A percentile compares a stretch with the other conserved stretches of the same genome.
Conservation (phyloP, 2,888 invertebrate species). For the Poecilobothrus nobilitatus region DNA sequence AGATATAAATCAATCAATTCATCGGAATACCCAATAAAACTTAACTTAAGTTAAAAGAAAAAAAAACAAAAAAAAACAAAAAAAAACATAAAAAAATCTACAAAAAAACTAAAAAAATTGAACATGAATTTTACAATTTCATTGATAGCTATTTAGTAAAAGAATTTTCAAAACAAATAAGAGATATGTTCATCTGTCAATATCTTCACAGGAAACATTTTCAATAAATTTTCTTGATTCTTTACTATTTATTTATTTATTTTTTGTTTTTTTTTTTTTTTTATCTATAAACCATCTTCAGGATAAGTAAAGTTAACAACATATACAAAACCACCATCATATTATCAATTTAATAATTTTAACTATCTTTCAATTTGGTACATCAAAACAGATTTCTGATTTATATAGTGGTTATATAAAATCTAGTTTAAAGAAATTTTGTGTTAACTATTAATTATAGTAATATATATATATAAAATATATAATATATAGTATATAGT, state of each 20-base stretch:
- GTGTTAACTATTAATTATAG: too few species aligned
- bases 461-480: too few species aligned
- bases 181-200: constrained; percentile 11
- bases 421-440: too few species aligned
- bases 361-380: not conserved
- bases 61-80: too few species aligned
- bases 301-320: not conserved
- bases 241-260: too few species aligned
- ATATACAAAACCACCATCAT: not conserved
- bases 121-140: constrained; percentile 3
- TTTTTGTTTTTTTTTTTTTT: not conserved
- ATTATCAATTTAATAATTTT: not conserved
- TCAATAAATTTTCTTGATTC: not conserved
- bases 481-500: too few species aligned
- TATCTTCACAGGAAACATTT: constrained; percentile 12
- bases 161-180: constrained; percentile 5
- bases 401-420: too few species aligned
- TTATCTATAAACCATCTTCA: not conserved
- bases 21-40: not conserved
- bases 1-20: constrained; percentile 6
- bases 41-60: too few species aligned
- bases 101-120: too few species aligned
- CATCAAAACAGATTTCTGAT: not conserved
- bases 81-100: too few species aligned
- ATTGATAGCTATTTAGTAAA: not conserved